phyloP scores from a whole-genome alignment of 2,888 invertebrate species.

The Eupithecia pulchellata region DNA sequence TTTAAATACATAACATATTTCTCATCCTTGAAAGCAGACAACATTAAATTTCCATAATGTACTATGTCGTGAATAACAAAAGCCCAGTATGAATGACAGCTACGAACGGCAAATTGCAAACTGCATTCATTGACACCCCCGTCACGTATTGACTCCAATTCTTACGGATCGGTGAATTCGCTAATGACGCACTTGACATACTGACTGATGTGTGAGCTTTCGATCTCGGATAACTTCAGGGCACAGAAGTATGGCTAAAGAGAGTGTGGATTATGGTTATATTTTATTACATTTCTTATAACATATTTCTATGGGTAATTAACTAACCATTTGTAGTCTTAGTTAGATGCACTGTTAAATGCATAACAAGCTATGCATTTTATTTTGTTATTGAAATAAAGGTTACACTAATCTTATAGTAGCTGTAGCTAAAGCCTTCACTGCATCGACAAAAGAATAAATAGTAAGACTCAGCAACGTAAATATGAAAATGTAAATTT shows the following conservation, averaged over 20 bases:
- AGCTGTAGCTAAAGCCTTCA: not conserved
- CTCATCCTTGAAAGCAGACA: conserved; percentile 6
- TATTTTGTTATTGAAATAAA: not conserved
- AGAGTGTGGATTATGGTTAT: not conserved
- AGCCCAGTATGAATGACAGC: conserved; percentile 29
- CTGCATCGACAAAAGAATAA: not conserved
- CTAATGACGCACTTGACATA: conserved; percentile 37
- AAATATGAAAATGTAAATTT: conserved; percentile 1
- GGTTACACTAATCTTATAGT: not conserved
- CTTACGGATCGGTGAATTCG: conserved; percentile 30
- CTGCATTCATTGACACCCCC: conserved; percentile 25
- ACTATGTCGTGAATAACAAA: conserved; percentile 19
- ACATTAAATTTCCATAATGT: conserved; percentile 12
- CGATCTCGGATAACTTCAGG: conserved; percentile 10
- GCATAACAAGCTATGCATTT: not conserved
- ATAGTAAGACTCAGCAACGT: not conserved
- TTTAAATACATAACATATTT: conserved; percentile 12
- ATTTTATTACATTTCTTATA: not conserved
- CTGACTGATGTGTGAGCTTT: conserved; percentile 40
- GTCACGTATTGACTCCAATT: conserved; percentile 32
- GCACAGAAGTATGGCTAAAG: not conserved
- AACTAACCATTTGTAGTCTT: not conserved
- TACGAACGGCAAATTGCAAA: conserved; percentile 31
- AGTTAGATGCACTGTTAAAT: too few species aligned
- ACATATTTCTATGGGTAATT: not conserved